phyloP scores from a whole-genome alignment of 2,797 vertebrate species.

The Anguilla megastoma region DNA sequence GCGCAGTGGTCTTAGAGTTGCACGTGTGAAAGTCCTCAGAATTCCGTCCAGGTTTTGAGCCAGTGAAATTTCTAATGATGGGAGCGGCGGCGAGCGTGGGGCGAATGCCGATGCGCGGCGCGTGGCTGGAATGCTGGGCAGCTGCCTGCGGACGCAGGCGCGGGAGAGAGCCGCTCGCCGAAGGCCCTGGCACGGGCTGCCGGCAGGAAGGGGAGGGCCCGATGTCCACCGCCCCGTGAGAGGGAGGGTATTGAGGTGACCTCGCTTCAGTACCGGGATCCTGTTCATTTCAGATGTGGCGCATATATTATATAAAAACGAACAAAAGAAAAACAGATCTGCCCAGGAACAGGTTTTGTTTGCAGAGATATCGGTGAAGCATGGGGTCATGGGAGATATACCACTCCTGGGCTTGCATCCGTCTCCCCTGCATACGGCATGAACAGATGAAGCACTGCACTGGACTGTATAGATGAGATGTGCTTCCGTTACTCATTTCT shows the following conservation, averaged over 20 bases:
- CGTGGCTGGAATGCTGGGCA: neutral
- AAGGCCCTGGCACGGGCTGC: neutral
- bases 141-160: neutral
- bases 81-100: neutral
- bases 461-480: neutral
- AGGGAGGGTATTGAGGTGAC: neutral
- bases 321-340: neutral
- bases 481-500: neutral
- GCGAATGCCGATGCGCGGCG: neutral
- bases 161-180: neutral
- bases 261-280: neutral
- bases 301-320: neutral
- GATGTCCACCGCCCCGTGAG: neutral
- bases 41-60: constrained; percentile 11
- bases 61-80: constrained; percentile 14
- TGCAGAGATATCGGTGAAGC: neutral
- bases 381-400: neutral
- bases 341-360: neutral
- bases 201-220: neutral
- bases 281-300: neutral
- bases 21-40: neutral
- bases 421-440: neutral
- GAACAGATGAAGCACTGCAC: neutral
- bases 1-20: too few relatives aligned
- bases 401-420: neutral